These are phyloP conservation scores for Trinorchestia longiramus DNA, from an alignment of 1,140 invertebrate species.

Conservation along the genomic window DNA sequence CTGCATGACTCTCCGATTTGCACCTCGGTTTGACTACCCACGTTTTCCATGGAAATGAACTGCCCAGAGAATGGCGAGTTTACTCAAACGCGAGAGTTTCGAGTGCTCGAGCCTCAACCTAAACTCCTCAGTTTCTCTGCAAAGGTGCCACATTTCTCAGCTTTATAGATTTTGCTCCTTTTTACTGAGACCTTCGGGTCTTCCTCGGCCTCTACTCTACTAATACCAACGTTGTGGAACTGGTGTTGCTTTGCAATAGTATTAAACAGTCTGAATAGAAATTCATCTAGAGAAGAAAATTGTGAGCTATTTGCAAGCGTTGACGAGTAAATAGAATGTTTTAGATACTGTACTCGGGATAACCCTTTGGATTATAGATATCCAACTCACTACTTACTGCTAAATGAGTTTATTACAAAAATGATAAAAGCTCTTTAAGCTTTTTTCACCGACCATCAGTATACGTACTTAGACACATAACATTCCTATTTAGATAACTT, in stretches of 20 bases:
- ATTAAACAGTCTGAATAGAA: background rate
- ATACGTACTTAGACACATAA: background rate
- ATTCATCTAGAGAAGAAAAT: background rate
- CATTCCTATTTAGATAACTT: background rate
- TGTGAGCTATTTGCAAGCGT: no score
- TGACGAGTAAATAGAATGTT: no score
- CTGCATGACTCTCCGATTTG: background rate
- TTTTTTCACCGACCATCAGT: background rate
- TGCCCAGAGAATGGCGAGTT: background rate
- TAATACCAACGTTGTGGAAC: background rate
- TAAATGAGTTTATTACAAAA: background rate
- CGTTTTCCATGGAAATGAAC: background rate
- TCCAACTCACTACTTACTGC: background rate
- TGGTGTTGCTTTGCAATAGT: background rate
- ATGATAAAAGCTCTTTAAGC: background rate
- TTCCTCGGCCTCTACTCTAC: background rate
- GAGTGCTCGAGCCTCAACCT: background rate
- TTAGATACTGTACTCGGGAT: background rate
- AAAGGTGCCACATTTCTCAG: background rate
- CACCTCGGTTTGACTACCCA: background rate
- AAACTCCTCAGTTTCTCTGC: background rate
- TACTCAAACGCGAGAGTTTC: background rate
- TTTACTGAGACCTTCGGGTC: background rate
- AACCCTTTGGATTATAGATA: background rate
- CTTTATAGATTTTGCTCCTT: background rate